Evolutionary conservation across 2,797 vertebrate genomes (phyloP), one percentile per base, ranked within the genome.

Genomic region (Chaunax sp.): DNA sequence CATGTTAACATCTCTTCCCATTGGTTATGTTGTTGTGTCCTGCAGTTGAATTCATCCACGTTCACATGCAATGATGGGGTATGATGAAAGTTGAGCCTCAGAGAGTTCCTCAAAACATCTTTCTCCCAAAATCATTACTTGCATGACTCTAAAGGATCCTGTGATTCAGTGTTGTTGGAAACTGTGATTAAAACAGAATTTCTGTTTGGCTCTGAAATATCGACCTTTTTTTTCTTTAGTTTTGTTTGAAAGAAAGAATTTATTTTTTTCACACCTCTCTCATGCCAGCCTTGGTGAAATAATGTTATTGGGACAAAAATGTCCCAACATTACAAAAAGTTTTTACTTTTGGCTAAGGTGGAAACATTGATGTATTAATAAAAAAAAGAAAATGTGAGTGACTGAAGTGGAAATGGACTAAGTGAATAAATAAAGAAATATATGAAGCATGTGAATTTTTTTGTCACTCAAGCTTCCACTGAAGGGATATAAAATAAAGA

Each of bases 1-100:
- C 73, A 75, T 63, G 73, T 82, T 82, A 75, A 80, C 82, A 61
- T 70, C 67, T 70, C 66, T 64, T 63, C 69, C 40, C 37, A 10
- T 69, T 12, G 10, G 41, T 63, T 28, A 16, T 54, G 45, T 78
- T 71, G 40, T 64, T 67, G 50, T 22, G 9, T 62, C 37, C 12
- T 11, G 43, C 30, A 15, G 38, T 64, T 55, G 33, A 50, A 22
- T 78, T 59, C n/a, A 40, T 59, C 69, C n/a, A 25, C 58, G 35
- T 67, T 77, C 37, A 33, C 26, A n/a, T 78, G 23, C 62, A 69
- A 30, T 52, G 47, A 72, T 1, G 33, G 13, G 25, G 19, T n/a
- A n/a, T n/a, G n/a, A n/a, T n/a, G n/a, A n/a, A n/a, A n/a, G n/a
- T 53, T 49, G 2, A 9, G 7, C 19, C 46, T 56, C 43, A 64